These are phyloP conservation scores for Physella acuta DNA, from an alignment of 1,140 invertebrate species.

Conservation along the genomic window DNA sequence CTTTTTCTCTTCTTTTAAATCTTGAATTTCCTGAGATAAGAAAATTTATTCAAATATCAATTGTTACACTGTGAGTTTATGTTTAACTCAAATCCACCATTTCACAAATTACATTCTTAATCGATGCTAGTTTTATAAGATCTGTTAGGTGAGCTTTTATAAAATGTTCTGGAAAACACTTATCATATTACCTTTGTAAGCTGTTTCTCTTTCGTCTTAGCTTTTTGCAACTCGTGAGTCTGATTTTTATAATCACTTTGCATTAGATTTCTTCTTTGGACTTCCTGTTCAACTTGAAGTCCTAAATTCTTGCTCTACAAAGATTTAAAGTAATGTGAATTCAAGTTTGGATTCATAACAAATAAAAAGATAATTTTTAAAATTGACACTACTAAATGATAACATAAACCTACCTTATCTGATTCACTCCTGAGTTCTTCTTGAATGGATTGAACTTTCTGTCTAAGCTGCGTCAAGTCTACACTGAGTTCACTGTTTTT, in stretches of 20 bases:
- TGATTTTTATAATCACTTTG: slow-evolving; percentile 73
- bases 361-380: no score
- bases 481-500: slow-evolving; percentile 92
- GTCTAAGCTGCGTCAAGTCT: slow-evolving; percentile 88
- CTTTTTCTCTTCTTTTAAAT: slow-evolving; percentile 72
- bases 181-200: slow-evolving; percentile 62
- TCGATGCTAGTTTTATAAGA: no score
- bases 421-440: slow-evolving; percentile 42
- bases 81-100: no score
- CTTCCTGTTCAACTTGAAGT: slow-evolving; percentile 86
- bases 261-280: slow-evolving; percentile 74
- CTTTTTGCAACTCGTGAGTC: slow-evolving; percentile 71
- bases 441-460: slow-evolving; percentile 66
- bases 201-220: slow-evolving; percentile 77
- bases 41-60: slow-evolving; percentile 1
- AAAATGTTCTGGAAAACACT: no score
- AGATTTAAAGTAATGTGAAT: no score
- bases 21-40: slow-evolving; percentile 68
- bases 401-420: slow-evolving; percentile 55
- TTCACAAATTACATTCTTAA: no score
- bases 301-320: slow-evolving; percentile 72
- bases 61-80: no score
- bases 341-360: no score
- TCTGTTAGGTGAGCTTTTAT: no score
- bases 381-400: no score